A percentile compares a stretch with the other conserved stretches of the same genome.
Conservation (phyloP, 2,888 invertebrate genomes). For the Ornithoptera priamus region DNA sequence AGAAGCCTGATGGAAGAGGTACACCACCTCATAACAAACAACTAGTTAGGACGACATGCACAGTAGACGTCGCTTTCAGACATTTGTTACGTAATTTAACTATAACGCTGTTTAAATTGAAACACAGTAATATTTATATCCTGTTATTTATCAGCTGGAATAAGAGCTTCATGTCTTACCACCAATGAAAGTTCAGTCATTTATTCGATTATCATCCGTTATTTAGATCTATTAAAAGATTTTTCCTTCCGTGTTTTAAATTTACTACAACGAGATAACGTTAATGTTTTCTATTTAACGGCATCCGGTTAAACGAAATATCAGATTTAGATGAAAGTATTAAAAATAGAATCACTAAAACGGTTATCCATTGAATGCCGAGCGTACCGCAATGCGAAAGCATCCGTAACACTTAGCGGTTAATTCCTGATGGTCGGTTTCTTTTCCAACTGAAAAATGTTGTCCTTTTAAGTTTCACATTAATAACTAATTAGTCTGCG, state of each 20-base stretch:
- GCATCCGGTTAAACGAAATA: background rate
- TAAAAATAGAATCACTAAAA: background rate
- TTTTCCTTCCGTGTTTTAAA: background rate
- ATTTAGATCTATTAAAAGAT: too few species aligned
- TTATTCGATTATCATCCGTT: too few species aligned
- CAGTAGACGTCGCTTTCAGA: too few species aligned
- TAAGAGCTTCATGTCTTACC: too few species aligned
- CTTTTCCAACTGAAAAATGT: constrained; percentile 12
- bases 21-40: too few species aligned
- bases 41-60: too few species aligned
- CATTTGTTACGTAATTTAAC: too few species aligned
- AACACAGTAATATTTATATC: too few species aligned
- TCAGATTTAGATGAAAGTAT: background rate
- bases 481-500: background rate
- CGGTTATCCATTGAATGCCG: background rate
- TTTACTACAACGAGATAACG: background rate
- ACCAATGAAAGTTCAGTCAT: too few species aligned
- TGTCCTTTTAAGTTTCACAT: background rate
- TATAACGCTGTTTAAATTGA: too few species aligned
- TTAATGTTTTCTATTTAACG: background rate
- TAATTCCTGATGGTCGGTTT: background rate
- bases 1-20: too few species aligned
- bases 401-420: constrained; percentile 20
- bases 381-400: constrained; percentile 21
- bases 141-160: too few species aligned